Base-by-base conservation (phyloP, 2,888 invertebrate genomes). In the Hedychridium roseum region DNA sequence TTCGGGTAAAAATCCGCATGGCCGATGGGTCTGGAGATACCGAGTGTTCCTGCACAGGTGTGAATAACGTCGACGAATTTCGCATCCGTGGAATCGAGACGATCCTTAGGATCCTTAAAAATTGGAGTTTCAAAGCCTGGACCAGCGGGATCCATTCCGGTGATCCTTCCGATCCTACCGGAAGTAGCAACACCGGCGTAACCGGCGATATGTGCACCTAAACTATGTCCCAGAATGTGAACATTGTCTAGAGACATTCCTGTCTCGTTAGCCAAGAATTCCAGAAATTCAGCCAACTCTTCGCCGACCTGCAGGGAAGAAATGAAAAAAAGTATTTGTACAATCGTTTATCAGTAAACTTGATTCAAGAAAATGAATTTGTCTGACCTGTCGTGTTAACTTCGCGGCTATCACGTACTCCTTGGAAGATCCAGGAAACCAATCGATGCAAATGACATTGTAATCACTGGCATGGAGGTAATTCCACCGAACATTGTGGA, bases 1-100 rank as follows among this genome's bases (percentile, higher is more conserved):
- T 91, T 90, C 0, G 90, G 90, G 78, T 88, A 91, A 70, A 89
- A 90, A 74, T 91, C 91, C 0, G 80, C 86, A 68, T 89, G 85
- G 0, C 91, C 91, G 12, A 88, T 81, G 2, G 88, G 82, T 18
- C 71, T 63, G n/a, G 69, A 64, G 56, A 86, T 84, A 0, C 90
- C 90, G 23, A 85, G 80, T 31, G 85, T 79, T 0, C 89, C 90
- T 0, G 84, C 85, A 60, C 86, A 86, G 1, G 88, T 88, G 67
- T 91, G 91, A 39, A 91, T 87, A 1, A 90, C 83, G 69, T 91
- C 90, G 2, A 81, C 91, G 66, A 89, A 91, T 15, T 81, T 76
- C 0, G 90, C 90, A 70, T 91, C 90, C 2, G 80, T 82, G 20
- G 78, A 77, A 57, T 88, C 88, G 35, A 91, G 78, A 39, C 82